Evolutionary conservation across 2,888 invertebrate genomes (phyloP), one percentile per base, ranked within the genome.

Genomic region (Stenurella melanura): DNA sequence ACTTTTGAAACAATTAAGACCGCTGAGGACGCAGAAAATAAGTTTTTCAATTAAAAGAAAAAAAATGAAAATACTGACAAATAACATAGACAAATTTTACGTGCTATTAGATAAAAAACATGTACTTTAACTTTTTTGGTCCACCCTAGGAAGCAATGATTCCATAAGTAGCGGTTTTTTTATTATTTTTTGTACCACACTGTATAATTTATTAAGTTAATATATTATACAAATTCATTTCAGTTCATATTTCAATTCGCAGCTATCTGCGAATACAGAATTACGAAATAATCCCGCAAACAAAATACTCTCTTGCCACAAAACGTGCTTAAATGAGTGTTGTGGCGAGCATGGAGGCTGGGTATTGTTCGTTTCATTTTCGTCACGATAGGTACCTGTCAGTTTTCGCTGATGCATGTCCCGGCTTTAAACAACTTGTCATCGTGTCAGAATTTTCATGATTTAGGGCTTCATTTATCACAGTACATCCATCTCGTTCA

Each of bases 401-500:
- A 75, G 72, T 79, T 76, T 78, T 80, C 75, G 71, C 58, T 83
- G 83, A 83, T 82, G 79, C 83, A 81, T 81, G 81, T 81, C 81
- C 80, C 76, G 74, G 80, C 81, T 82, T 80, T 80, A 81, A 82
- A 82, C 82, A 83, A 83, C 83, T 83, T 83, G 83, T 83, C 83
- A 81, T 71, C 79, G 77, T 77, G 83, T 82, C 82, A 78, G 78
- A 82, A 82, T 82, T 83, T 83, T 78, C 78, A 81, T 84, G 84
- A 84, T 84, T 83, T 83, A 84, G 80, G 79, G 82, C 78, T 80
- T 82, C 82, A 84, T 84, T 83, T 82, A 83, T 84, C 83, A 84
- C 80, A 42, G 63, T 73, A 57, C 83, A 82, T 82, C 82, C 84
- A 83, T 82, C 83, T 81, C 82, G 81, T 83, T 84, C 84, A 85